A percentile compares a stretch with the other conserved stretches of the same genome.
Evolutionary conservation across 2,797 vertebrate species (phyloP).

Genomic region (Ammospiza maritima): DNA sequence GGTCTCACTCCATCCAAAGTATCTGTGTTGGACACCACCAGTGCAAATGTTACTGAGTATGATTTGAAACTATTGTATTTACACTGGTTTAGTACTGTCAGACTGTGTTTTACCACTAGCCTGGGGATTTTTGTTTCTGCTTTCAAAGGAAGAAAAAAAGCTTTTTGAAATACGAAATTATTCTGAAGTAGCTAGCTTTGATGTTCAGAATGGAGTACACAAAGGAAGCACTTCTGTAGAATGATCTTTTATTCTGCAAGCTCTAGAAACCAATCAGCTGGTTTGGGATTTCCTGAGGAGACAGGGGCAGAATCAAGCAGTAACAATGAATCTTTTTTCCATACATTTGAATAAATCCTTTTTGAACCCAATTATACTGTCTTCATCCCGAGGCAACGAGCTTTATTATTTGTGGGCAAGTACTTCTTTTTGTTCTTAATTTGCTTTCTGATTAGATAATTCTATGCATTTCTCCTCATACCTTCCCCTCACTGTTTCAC

Average conservation of each 20-base stretch:
- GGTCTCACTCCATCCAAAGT: neutral
- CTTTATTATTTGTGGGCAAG: constrained; percentile 4
- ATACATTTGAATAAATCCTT: constrained; percentile 2
- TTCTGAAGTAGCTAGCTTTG: neutral
- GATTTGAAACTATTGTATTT: neutral
- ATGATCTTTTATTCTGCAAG: neutral
- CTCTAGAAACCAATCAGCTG: neutral
- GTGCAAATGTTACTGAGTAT: neutral
- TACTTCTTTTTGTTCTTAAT: constrained; percentile 9
- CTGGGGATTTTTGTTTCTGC: neutral
- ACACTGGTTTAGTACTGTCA: neutral
- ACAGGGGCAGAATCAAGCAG: neutral
- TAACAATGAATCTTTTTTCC: neutral
- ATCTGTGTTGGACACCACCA: neutral
- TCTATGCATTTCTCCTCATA: neutral
- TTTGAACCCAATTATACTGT: neutral
- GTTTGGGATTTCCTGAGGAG: neutral
- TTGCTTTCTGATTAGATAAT: constrained; percentile 11
- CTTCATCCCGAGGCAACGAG: neutral
- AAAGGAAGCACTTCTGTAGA: neutral
- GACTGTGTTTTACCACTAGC: neutral
- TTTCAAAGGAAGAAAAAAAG: neutral
- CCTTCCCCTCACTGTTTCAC: neutral
- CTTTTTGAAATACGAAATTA: neutral
- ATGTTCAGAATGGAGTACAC: neutral